Evolutionary conservation across 2,888 invertebrate genomes (phyloP), one percentile per base, ranked within the genome.

Genomic region (Hydrotaea diabolus): DNA sequence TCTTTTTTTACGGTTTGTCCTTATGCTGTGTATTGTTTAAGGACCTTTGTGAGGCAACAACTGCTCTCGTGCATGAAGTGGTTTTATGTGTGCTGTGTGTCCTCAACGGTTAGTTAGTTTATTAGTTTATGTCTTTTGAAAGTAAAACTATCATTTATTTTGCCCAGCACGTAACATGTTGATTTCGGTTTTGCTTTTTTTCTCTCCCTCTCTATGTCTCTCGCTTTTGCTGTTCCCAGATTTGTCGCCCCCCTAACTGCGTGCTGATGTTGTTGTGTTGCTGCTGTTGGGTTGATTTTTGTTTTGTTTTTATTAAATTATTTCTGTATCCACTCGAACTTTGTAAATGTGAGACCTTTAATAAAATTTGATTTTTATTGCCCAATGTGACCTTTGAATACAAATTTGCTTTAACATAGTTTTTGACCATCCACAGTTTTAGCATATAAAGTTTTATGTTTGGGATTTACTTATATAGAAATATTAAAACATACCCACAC

Each of bases 111-210:
- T 74, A 59, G 69, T 80, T 80, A 69, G 75, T 80, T 71, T 62
- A 62, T 71, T 80, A 75, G 75, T 75, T 71, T 75, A 62, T 53
- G 39, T 71, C 39, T 43, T 74, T 74, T 71, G 3, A 55, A 71
- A 53, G 49, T 62, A 73, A 81, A 81, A 77, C 77, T 64, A 77
- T 64, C 39, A 82, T 82, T 75, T 71, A 71, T 71, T 78, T 75
- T 82, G 71, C 75, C 57, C 53, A 71, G 74, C 82, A 82, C 82
- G 82, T 82, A 82, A 82, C 69, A 78, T 57, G 82, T 82, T 78
- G 82, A 82, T 74, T 75, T 82, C 21, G 59, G 49, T 53, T 62
- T 74, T 57, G 19, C 11, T 36, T 23, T 59, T 36, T 71, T 49
- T 69, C 26, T 31, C 21, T 23, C n/a, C n/a, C n/a, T n/a, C n/a